Evolutionary conservation across 2,113 vertebrate genomes (phyloP).

Genomic region (Andinoacara biseriatus): DNA sequence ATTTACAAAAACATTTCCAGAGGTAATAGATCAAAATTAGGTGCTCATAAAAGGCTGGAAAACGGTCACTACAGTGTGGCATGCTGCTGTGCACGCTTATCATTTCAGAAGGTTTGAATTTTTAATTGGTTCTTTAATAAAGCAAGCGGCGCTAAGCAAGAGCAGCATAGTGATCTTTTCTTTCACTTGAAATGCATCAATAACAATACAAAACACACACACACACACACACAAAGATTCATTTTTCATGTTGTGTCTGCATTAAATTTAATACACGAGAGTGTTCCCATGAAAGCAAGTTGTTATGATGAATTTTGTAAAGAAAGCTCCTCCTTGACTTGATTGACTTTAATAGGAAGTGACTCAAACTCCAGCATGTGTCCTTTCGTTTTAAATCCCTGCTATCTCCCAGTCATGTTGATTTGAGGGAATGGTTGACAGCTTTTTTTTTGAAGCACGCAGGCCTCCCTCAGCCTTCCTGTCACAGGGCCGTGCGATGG

Average conservation of each 20-base stretch:
- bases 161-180: slow-evolving; percentile 41
- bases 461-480: neutral
- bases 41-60: slow-evolving; percentile 3
- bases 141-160: slow-evolving; percentile 59
- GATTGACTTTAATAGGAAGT: slow-evolving; percentile 63
- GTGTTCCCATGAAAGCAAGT: slow-evolving; percentile 55
- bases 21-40: slow-evolving; percentile 17
- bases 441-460: slow-evolving; percentile 18
- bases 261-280: slow-evolving; percentile 61
- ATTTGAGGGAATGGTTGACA: slow-evolving; percentile 52
- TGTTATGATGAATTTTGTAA: slow-evolving; percentile 67
- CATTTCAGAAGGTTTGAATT: slow-evolving; percentile 65
- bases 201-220: slow-evolving; percentile 63
- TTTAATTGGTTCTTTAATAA: slow-evolving; percentile 71
- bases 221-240: slow-evolving; percentile 50
- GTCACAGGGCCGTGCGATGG: slow-evolving; percentile 32
- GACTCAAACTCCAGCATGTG: slow-evolving; percentile 36
- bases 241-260: slow-evolving; percentile 60
- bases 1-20: slow-evolving; percentile 4
- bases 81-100: slow-evolving; percentile 46
- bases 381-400: slow-evolving; percentile 52
- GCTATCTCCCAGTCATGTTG: slow-evolving; percentile 31
- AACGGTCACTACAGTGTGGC: slow-evolving; percentile 23
- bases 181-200: slow-evolving; percentile 73
- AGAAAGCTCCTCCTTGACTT: slow-evolving; percentile 46